Evolutionary conservation across 2,888 invertebrate species (phyloP).

Genomic region (Liopterus haemorrhoidalis): DNA sequence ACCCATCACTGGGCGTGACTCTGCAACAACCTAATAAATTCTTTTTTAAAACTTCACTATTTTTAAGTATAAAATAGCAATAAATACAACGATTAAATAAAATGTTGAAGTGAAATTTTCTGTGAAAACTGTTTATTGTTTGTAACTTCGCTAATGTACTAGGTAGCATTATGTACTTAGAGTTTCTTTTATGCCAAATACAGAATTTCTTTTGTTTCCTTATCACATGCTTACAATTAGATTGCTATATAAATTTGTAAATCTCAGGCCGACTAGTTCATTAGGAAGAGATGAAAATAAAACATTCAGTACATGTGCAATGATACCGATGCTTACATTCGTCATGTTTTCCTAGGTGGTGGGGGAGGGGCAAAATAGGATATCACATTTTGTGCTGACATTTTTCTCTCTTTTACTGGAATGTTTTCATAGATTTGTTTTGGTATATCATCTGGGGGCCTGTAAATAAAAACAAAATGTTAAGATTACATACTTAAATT

Average conservation of each 20-base stretch:
- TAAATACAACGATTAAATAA: too few relatives aligned
- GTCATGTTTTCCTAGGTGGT: constrained; percentile 44
- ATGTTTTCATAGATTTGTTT: constrained; percentile 51
- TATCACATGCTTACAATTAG: constrained; percentile 3
- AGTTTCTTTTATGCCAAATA: neutral
- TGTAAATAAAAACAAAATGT: too few relatives aligned
- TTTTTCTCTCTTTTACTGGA: constrained; percentile 45
- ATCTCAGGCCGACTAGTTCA: constrained; percentile 20
- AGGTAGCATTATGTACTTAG: too few relatives aligned
- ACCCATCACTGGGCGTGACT: too few relatives aligned
- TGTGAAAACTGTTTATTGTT: neutral
- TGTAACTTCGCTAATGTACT: neutral
- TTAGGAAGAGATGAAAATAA: constrained; percentile 10
- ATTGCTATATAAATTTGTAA: constrained; percentile 15
- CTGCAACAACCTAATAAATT: too few relatives aligned
- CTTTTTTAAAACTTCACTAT: too few relatives aligned
- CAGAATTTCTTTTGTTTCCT: constrained; percentile 8
- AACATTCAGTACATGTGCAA: neutral
- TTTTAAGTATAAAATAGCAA: too few relatives aligned
- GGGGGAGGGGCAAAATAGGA: constrained; percentile 40
- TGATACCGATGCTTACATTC: constrained; percentile 25
- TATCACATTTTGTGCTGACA: constrained; percentile 35
- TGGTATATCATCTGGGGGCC: constrained; percentile 50
- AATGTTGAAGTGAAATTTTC: too few relatives aligned
- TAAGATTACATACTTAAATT: too few relatives aligned